These are phyloP conservation scores for Pachydiplax longipennis DNA, from an alignment of 2,888 invertebrate species.

Conservation along the genomic window DNA sequence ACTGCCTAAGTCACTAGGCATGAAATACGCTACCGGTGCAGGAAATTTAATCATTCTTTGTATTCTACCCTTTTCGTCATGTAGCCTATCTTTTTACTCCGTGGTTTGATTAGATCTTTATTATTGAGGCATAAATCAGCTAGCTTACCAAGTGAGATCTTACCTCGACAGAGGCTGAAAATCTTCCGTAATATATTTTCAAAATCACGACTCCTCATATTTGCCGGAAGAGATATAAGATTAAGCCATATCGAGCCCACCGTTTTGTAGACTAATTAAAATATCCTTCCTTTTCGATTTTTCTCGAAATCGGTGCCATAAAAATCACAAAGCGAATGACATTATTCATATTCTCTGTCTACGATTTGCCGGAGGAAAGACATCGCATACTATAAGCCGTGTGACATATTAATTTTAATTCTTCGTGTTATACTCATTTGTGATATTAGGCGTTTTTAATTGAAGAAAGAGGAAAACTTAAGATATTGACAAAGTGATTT, in stretches of 20 bases:
- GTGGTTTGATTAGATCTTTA: background rate
- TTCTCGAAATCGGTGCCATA: background rate
- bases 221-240: background rate
- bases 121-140: background rate
- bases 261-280: background rate
- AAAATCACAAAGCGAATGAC: background rate
- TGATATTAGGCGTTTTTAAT: too few species aligned
- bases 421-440: too few species aligned
- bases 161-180: background rate
- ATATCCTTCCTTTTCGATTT: background rate
- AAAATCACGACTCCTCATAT: background rate
- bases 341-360: background rate
- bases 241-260: background rate
- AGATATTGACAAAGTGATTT: too few species aligned
- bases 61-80: background rate
- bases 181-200: background rate
- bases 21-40: background rate
- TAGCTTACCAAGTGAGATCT: background rate
- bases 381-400: too few species aligned
- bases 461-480: too few species aligned
- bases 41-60: background rate
- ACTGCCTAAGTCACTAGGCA: background rate
- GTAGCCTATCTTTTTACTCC: background rate
- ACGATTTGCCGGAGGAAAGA: background rate
- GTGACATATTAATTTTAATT: too few species aligned